Evolutionary conservation across 2,113 vertebrate genomes (phyloP), one percentile per base, ranked within the genome.

Genomic region (Alligator sinensis): DNA sequence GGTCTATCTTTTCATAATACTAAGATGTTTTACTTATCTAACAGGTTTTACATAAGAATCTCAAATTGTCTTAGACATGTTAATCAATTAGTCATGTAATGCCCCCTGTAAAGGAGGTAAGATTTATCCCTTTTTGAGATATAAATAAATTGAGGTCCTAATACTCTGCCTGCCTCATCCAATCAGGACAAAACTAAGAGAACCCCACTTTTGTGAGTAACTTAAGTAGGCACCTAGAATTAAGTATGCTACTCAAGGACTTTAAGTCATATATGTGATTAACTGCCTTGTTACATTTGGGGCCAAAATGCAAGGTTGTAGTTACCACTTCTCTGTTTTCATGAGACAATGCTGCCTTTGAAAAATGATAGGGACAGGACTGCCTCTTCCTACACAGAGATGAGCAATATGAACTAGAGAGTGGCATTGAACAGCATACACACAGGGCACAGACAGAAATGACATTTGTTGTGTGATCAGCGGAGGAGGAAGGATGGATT

Each of bases 1-100:
- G 85, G 78, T 90, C 95, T 90, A 80, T 91, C 72, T 77, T 93
- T 96, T 93, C 84, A 82, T 95, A 94, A 91, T 74, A 95, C 74
- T 94, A 95, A 86, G 85, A 89, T 30, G 92, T 93, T 82, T 76
- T 93, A 87, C 47, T 38, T 7, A 21, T 21, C 88, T 76, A 92
- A 75, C 11, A 62, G n/a, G 38, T 92, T 93, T 93, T 63, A 80
- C 5, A 13, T 80, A 94, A 94, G 64, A 93, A 89, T 95, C 90
- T 94, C 87, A 95, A n/a, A 87, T 92, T 95, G 77, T 77, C 21
- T 86, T 86, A 80, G 27, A 91, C 80, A 62, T 59, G 88, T 30
- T 34, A 76, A 82, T 66, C 62, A 86, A 82, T 55, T 87, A 70
- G 77, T 78, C 75, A 57, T 84, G 58, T 38, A 93, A 76, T 68